Evolutionary conservation across 1,140 invertebrate species (phyloP).

Genomic region (Hylaeus volcanicus): DNA sequence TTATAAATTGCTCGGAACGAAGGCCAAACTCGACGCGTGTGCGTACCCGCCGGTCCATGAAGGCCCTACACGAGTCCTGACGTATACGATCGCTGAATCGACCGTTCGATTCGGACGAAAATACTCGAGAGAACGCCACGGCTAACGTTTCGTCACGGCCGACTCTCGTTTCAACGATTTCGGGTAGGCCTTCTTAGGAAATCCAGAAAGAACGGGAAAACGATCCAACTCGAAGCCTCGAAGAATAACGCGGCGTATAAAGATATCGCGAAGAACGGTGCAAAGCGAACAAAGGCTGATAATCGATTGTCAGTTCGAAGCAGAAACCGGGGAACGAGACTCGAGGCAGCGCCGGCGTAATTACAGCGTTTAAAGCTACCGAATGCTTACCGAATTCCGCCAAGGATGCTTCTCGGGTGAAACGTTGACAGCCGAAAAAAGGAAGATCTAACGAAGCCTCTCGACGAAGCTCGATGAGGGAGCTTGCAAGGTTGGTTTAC

Average conservation of each 20-base stretch:
- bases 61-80: neutral
- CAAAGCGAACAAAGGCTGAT: conserved; percentile 18
- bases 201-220: neutral
- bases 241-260: neutral
- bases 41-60: neutral
- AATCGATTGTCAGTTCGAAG: conserved; percentile 38
- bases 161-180: neutral
- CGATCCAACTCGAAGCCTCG: no score
- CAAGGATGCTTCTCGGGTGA: neutral
- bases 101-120: no score
- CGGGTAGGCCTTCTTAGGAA: no score
- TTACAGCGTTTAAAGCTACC: conserved; percentile 65
- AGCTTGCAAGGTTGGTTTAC: no score
- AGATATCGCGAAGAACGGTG: neutral
- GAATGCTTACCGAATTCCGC: conserved; percentile 61
- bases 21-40: neutral
- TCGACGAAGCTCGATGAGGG: no score
- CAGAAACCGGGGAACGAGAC: conserved; percentile 41
- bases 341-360: conserved; percentile 53
- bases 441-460: no score
- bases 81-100: neutral
- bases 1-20: neutral
- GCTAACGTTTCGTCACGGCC: no score
- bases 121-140: no score
- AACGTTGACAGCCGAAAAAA: neutral